Evolutionary conservation across 2,113 vertebrate genomes (phyloP).

Genomic region (Bothrops jararaca): DNA sequence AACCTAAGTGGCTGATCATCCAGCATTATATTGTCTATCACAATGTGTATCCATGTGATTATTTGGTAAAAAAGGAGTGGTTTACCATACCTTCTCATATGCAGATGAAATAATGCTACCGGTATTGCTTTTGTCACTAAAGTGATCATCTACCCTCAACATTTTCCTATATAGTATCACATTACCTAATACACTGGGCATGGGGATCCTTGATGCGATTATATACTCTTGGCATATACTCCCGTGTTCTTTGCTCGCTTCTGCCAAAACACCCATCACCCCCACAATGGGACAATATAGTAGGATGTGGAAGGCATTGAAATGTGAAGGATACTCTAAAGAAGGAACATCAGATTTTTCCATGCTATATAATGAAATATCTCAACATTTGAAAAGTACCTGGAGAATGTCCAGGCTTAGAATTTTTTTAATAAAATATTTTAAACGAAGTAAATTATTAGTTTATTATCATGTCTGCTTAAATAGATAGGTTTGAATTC

Average conservation of each 20-base stretch:
- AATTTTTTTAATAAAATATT: background rate
- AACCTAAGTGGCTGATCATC: background rate
- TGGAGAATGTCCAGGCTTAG: background rate
- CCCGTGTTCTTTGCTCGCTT: background rate
- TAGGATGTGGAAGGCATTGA: background rate
- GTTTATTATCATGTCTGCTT: background rate
- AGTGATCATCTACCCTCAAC: background rate
- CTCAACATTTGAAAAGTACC: background rate
- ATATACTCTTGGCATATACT: background rate
- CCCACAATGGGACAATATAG: background rate
- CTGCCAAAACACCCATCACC: background rate
- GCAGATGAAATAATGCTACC: background rate
- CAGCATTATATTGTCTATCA: background rate
- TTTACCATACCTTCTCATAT: background rate
- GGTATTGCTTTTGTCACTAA: background rate
- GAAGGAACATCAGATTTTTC: background rate
- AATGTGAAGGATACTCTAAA: background rate
- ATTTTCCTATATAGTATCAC: background rate
- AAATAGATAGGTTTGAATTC: background rate
- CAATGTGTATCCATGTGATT: background rate
- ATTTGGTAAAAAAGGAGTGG: background rate
- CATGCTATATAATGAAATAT: background rate
- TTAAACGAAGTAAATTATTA: background rate
- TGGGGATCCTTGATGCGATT: background rate
- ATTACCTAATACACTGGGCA: background rate